Evolutionary conservation across 2,113 vertebrate genomes (phyloP).

Genomic region (Castor canadensis): DNA sequence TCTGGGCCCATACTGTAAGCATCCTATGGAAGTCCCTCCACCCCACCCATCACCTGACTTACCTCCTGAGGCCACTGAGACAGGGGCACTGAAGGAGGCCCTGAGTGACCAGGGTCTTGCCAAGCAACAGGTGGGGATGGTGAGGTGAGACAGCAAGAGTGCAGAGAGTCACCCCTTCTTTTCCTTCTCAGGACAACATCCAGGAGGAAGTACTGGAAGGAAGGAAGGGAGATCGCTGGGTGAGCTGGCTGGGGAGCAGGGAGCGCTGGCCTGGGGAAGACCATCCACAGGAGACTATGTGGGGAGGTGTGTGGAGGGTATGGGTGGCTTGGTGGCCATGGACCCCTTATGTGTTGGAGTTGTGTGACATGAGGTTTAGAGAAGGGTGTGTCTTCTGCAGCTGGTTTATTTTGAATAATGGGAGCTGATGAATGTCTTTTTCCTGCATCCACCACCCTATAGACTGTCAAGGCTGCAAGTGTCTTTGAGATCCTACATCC

Average conservation of each 20-base stretch:
- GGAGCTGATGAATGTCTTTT: neutral
- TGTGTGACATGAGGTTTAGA: neutral
- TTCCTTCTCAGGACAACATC: conserved; percentile 71
- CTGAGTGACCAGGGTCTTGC: neutral
- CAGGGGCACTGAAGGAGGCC: neutral
- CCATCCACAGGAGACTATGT: neutral
- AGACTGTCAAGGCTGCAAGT: neutral
- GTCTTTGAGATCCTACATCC: conserved; percentile 18
- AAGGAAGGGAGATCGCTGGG: conserved; percentile 79
- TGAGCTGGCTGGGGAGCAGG: conserved; percentile 71
- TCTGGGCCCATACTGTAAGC: neutral
- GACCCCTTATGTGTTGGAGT: neutral
- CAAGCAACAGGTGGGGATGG: conserved; percentile 18
- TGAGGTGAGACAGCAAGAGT: neutral
- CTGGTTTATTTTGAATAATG: neutral
- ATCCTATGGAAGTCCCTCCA: neutral
- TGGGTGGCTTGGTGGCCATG: accelerated
- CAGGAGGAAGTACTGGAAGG: conserved; percentile 77
- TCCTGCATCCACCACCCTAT: neutral
- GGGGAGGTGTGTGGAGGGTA: neutral
- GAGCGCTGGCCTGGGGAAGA: neutral
- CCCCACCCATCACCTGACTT: neutral
- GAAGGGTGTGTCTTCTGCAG: neutral
- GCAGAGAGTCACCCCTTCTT: conserved; percentile 61
- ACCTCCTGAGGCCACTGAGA: neutral